Evolutionary conservation across 2,888 invertebrate genomes (phyloP), one percentile per base, ranked within the genome.

Genomic region (Leptinotarsa juncta): DNA sequence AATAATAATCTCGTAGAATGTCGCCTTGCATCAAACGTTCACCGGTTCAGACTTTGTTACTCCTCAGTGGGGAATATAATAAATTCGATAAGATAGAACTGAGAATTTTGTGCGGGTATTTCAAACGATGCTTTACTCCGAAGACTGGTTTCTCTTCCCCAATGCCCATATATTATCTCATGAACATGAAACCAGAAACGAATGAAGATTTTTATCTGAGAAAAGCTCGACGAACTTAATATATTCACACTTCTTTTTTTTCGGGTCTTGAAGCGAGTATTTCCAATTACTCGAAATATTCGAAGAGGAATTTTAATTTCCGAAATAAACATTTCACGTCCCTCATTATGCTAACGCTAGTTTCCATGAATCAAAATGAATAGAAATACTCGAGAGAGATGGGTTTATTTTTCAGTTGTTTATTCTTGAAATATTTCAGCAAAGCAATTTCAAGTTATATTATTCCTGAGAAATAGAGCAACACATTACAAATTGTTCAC

Each of bases 181-280:
- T 57, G 23, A 20, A 57, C 57, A 57, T 20, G 57, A 57, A 57
- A 57, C 57, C 18, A 51, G 51, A 51, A 57, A 57, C 20, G 20
- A 20, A 57, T 20, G 14, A 51, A 15, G 51, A 51, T 51, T 16
- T 20, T 57, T 7, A 57, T 57, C n/a, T 18, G 12, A 20, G 57
- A 57, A 57, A 57, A 57, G 14, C 57, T 57, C 20, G 57, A 57
- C n/a, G 14, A 12, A 12, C 4, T 20, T 20, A 20, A 57, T 20
- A 18, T 20, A 57, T 20, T 20, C 23, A 57, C 14, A 57, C 20
- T 57, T 57, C 12, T n/a, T 42, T 42, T n/a, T 42, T 42, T 42
- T 18, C 12, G 20, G 4, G 20, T 51, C n/a, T n/a, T 51, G 16
- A 51, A 51, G 20, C 57, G 0, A 57, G 18, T 18, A 20, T 57